phyloP scores from a whole-genome alignment of 2,113 vertebrate species.

The Tringa solitaria region DNA sequence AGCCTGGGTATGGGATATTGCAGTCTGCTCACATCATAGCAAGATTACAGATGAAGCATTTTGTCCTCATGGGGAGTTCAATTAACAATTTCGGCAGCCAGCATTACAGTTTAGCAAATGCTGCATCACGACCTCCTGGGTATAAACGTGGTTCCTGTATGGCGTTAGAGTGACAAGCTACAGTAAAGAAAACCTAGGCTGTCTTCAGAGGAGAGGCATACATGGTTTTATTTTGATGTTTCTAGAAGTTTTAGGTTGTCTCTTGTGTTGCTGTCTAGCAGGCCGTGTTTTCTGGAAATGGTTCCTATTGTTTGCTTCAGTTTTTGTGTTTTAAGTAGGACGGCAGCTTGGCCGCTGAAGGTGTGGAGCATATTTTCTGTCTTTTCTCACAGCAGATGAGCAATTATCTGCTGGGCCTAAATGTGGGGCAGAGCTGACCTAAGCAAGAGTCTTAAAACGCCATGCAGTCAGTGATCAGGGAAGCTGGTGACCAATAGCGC shows the following conservation, averaged over 20 bases:
- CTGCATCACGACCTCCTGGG: fast-evolving
- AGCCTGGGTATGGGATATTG: neutral
- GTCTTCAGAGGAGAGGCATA: neutral
- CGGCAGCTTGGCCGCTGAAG: fast-evolving
- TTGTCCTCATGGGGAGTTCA: neutral
- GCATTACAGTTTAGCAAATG: neutral
- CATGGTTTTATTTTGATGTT: neutral
- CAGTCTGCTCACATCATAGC: fast-evolving
- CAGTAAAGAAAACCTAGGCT: neutral
- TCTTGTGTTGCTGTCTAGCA: neutral
- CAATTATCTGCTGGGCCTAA: neutral
- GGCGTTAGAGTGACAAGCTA: neutral
- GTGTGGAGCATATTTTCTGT: neutral
- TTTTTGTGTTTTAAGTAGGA: neutral
- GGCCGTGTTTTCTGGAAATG: neutral
- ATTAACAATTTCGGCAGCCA: neutral
- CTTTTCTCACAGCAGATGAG: neutral
- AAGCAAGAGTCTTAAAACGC: neutral
- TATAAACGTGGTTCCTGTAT: neutral
- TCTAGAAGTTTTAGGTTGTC: neutral
- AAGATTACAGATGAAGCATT: neutral
- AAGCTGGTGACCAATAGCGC: neutral
- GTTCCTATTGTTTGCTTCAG: neutral
- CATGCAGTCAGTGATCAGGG: neutral
- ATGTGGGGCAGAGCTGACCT: neutral